Base-by-base conservation (phyloP, 2,888 invertebrate genomes). In the Crioceris asparagi region DNA sequence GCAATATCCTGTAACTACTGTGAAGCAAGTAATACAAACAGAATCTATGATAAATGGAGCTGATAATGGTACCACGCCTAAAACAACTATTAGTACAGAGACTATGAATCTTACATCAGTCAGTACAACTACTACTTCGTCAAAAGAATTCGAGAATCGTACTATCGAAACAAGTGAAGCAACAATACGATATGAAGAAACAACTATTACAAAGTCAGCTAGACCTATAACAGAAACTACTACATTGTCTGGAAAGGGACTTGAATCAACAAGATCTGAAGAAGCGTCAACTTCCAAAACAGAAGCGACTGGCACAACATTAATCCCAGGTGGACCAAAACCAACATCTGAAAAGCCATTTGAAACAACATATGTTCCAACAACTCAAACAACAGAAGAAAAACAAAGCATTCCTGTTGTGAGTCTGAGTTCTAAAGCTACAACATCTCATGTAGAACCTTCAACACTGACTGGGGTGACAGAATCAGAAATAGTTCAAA, bases 1-100 rank as follows among this genome's bases (percentile, higher is more conserved):
- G 23, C 29, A 45, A 33, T 43, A 41, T 31, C 33, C 39, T 10
- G 27, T 18, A 29, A 34, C 26, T 29, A 34, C 26, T 12, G 21
- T 21, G 2, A 27, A 15, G 27, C 7, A 12, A 11, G 15, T 15
- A 27, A 27, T 15, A 11, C 27, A 27, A 27, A 27, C 3, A 7
- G 26, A 25, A 7, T 7, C 26, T n/a, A n/a, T n/a, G n/a, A n/a
- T n/a, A n/a, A n/a, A n/a, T n/a, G n/a, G n/a, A n/a, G n/a, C 21
- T 6, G 21, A 21, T 29, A 21, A 19, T 18, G 29, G 30, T 31
- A 39, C 29, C 15, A 41, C 40, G 8, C 25, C 33, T 14, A 35
- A 25, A 32, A 19, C 30, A 38, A 35, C 11, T 3, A 10, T 23
- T 15, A 29, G 27, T 4, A 21, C 21, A 14, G 23, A 18, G 29